Base-by-base conservation (phyloP, 2,797 vertebrate genomes). In the Steatocranus sp. region DNA sequence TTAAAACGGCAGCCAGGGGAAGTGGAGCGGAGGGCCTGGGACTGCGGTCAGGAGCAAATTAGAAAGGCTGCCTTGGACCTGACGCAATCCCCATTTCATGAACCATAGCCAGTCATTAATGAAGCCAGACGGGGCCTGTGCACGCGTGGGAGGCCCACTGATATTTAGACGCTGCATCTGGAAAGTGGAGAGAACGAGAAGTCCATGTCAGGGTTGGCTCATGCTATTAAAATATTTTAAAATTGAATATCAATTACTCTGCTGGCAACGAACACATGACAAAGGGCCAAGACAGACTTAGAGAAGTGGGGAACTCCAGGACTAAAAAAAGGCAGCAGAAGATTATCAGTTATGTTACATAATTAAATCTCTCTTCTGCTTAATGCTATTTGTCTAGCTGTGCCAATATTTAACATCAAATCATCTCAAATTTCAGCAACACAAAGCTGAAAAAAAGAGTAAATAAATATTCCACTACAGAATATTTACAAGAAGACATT, bases 221-320 rank as follows among this genome's bases (percentile, higher is more conserved):
- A 86, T 83, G 86, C 91, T 94, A 91, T 94, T 86, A 94, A 94
- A 95, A 94, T 93, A 94, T 94, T 94, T 92, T 78, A 89, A 76
- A 89, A 90, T 25, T 75, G 87, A 86, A 91, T 89, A 91, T 90
- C 89, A 88, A 91, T 94, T 94, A 93, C 91, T 83, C 86, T 75
- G 80, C 89, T 92, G 81, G 86, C 82, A 89, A 91, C 87, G 81
- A 84, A 88, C 86, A 87, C 41, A 41, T 54, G 86, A 87, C 78
- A 86, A 58, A 91, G 83, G 50, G 85, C 51, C 51, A 68, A 75
- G 79, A 78, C 51, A 76, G 79, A 78, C 58, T 77, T 50, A 56
- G 0, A 4, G 58, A 70, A 7, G 66, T 20, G 74, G 14, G 48
- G 43, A 73, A 30, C 0, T 48, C 25, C 43, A n/a, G 15, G 41